Conservation (phyloP, 2,888 invertebrate species). For the Hypolimnas misippus region DNA sequence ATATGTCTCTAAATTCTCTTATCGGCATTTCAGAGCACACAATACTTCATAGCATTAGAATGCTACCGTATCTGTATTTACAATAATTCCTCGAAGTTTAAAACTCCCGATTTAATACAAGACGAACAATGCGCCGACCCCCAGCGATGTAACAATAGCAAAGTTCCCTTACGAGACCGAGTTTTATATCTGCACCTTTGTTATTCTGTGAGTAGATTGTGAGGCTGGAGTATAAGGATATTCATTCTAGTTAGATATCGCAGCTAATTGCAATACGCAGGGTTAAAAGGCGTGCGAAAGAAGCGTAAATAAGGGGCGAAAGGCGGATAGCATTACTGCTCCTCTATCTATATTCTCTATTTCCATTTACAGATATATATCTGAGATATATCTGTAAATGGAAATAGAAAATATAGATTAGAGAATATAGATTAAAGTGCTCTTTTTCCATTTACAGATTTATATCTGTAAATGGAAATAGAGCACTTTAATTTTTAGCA, state of each 20-base stretch:
- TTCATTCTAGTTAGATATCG: not conserved
- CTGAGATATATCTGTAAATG: too few relatives aligned
- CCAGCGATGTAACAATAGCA: constrained; percentile 72
- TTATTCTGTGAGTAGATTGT: constrained; percentile 34
- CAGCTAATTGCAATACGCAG: not conserved
- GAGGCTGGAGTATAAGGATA: constrained; percentile 16
- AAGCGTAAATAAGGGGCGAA: not conserved
- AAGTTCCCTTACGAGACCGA: constrained; percentile 76
- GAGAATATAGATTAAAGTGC: too few relatives aligned
- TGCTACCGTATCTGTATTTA: constrained; percentile 11
- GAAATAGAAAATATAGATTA: too few relatives aligned
- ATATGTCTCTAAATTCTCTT: too few relatives aligned
- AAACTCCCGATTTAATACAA: constrained; percentile 78
- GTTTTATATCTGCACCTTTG: constrained; percentile 60
- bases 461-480: too few relatives aligned
- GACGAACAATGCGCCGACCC: constrained; percentile 74
- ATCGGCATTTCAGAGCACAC: too few relatives aligned
- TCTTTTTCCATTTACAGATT: too few relatives aligned
- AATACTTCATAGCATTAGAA: too few relatives aligned
- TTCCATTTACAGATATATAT: too few relatives aligned
- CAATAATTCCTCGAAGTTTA: constrained; percentile 57
- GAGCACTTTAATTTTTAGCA: too few relatives aligned
- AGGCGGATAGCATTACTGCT: not conserved
- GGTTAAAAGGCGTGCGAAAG: not conserved
- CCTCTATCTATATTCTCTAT: too few relatives aligned